A percentile compares a stretch with the other conserved stretches of the same genome.
phyloP scores from a whole-genome alignment of 92 coral and sea anemone genomes.

The Metridium senile region DNA sequence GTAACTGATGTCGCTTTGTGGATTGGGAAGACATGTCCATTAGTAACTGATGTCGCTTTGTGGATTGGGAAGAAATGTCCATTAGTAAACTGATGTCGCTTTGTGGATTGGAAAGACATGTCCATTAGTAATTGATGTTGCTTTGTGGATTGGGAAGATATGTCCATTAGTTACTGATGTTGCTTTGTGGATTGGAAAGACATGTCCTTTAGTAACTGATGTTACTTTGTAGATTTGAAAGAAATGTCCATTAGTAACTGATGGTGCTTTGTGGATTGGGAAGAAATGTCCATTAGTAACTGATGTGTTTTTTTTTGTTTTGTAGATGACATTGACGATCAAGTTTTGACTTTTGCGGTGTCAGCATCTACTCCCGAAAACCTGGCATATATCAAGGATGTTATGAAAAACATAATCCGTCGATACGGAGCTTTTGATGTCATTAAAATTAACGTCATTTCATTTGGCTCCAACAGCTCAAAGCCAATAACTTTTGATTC shows the following conservation, averaged over 20 bases:
- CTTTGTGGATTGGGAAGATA: too few species aligned
- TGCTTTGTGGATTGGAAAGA: neutral
- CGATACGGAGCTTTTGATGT: slow-evolving; percentile 25
- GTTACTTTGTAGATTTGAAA: too few species aligned
- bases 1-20: neutral
- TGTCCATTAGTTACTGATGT: neutral
- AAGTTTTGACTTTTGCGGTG: slow-evolving; percentile 22
- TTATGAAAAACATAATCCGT: slow-evolving; percentile 17
- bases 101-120: neutral
- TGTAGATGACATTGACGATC: slow-evolving; percentile 17
- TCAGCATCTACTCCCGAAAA: slow-evolving; percentile 25
- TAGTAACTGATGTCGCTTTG: too few species aligned
- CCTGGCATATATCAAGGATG: slow-evolving; percentile 24
- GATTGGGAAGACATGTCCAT: neutral
- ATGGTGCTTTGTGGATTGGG: neutral
- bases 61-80: too few species aligned
- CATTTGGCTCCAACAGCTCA: slow-evolving; percentile 25
- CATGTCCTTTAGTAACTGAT: too few species aligned
- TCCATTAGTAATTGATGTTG: too few species aligned
- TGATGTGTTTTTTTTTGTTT: neutral
- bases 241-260: neutral
- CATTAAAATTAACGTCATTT: slow-evolving; percentile 25
- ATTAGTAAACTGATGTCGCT: neutral
- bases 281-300: neutral
- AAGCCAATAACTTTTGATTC: slow-evolving; percentile 22